Evolutionary conservation across 2,113 vertebrate genomes (phyloP).

Genomic region (Haliaeetus leucogaster): DNA sequence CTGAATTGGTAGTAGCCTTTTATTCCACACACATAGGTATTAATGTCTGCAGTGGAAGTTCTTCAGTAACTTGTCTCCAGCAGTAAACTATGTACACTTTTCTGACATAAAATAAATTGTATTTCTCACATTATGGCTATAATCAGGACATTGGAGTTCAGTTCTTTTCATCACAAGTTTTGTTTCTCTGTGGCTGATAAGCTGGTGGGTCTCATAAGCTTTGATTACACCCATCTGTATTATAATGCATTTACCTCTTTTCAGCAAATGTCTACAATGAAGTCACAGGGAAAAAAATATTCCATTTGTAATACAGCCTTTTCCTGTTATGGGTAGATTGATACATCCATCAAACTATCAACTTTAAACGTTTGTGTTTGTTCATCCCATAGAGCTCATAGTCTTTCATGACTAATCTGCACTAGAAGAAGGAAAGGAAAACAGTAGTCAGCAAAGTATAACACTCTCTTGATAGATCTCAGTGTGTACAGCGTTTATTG

Average conservation of each 20-base stretch:
- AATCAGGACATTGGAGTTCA: not conserved
- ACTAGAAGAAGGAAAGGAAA: not conserved
- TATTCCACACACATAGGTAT: not conserved
- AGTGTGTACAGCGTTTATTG: not conserved
- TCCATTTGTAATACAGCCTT: not conserved
- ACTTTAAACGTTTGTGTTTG: not conserved
- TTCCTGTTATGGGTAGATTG: not conserved
- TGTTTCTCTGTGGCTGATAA: not conserved
- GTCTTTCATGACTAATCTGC: not conserved
- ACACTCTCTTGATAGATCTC: not conserved
- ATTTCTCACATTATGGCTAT: not conserved
- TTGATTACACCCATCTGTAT: not conserved
- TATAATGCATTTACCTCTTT: not conserved
- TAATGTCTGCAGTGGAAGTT: not conserved
- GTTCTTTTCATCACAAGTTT: not conserved
- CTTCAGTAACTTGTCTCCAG: not conserved
- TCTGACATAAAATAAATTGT: not conserved
- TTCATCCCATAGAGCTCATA: not conserved
- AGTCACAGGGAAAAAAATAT: not conserved
- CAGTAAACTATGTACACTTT: not conserved
- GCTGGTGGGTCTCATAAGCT: not conserved
- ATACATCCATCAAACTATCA: not conserved
- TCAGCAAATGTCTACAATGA: not conserved
- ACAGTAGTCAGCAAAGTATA: not conserved
- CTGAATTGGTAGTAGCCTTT: constrained; percentile 15